A percentile compares a stretch with the other conserved stretches of the same genome.
Conservation (phyloP, 2,888 invertebrate species). For the Gisinianus flammeolus region DNA sequence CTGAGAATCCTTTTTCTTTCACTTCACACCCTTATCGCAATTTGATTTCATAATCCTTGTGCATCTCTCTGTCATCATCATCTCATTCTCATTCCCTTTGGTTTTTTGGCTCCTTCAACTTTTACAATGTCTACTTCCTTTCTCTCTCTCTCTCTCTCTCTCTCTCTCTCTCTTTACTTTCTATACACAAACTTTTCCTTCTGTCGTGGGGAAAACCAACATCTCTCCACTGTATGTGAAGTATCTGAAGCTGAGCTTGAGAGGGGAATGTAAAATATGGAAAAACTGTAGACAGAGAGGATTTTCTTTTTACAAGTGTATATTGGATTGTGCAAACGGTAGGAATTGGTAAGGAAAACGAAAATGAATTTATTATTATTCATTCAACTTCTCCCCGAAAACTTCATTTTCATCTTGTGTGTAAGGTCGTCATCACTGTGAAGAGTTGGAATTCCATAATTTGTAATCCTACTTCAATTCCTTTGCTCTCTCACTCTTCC, state of each 20-base stretch:
- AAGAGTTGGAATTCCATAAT: not conserved
- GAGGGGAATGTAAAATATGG: not conserved
- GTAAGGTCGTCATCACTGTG: not conserved
- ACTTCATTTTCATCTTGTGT: not conserved
- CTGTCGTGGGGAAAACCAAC: not conserved
- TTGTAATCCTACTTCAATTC: not conserved
- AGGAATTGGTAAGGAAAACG: not conserved
- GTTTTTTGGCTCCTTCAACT: not conserved
- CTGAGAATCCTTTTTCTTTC: not conserved
- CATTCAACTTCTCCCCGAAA: not conserved
- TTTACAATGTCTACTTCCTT: not conserved
- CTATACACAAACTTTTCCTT: not conserved
- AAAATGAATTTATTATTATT: not conserved
- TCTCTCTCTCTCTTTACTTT: not conserved
- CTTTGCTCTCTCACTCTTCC: not conserved
- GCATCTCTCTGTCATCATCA: conserved; percentile 33
- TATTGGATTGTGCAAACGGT: not conserved
- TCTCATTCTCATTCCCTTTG: conserved; percentile 1
- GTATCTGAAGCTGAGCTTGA: not conserved
- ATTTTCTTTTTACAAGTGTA: too few species aligned
- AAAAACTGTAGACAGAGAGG: not conserved
- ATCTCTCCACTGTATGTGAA: not conserved
- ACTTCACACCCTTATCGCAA: conserved; percentile 23
- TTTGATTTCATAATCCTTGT: conserved; percentile 34
- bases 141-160: conserved; percentile 1